Base-by-base conservation (phyloP, 2,797 vertebrate species). In the Cyprinella venusta region DNA sequence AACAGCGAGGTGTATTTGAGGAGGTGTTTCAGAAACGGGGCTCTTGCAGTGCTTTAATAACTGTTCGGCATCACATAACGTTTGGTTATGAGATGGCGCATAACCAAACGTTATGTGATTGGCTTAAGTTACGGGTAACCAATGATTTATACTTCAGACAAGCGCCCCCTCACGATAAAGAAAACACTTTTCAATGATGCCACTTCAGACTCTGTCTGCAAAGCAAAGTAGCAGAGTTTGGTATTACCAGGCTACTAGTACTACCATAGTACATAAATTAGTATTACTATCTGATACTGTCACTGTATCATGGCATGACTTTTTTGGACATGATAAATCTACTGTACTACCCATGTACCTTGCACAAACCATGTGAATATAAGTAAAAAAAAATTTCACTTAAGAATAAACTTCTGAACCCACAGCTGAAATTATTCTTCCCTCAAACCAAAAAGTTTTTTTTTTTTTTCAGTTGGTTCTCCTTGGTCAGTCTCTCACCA, bases 391-490 rank as follows among this genome's bases (percentile, higher is more conserved):
- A 7, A 7, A 13, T 16, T 76, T 76, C 21, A 40, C 36, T 42
- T 40, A 16, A 59, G 9, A 77, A 77, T 48, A 77, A 64, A 64
- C 59, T 30, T 33, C 24, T 61, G 10, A 48, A 77, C 40, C n/a
- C 24, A 64, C 56, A 77, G 59, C 75, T 77, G 19, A 64, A 77
- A 48, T 45, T 64, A 77, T 63, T 30, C 76, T 77, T 77, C n/a
- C 76, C 30, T 40, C 76, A 64, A 26, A 21, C 59, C 59, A 33
- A 61, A 77, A 64, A 15, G 24, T 33, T 33, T 33, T 33, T 30
- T 30, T 30, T 16, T 50, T 77, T 26, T 64, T 42, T 30, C 59
- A 64, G 59, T 24, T n/a, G 48, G 56, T 52, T 64, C 56, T 71
- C 67, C 12, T 50, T 15, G n/a, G 24, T 21, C 50, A 13, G 36